Conservation (phyloP, 2,113 vertebrate genomes). For the Actenoides hombroni region DNA sequence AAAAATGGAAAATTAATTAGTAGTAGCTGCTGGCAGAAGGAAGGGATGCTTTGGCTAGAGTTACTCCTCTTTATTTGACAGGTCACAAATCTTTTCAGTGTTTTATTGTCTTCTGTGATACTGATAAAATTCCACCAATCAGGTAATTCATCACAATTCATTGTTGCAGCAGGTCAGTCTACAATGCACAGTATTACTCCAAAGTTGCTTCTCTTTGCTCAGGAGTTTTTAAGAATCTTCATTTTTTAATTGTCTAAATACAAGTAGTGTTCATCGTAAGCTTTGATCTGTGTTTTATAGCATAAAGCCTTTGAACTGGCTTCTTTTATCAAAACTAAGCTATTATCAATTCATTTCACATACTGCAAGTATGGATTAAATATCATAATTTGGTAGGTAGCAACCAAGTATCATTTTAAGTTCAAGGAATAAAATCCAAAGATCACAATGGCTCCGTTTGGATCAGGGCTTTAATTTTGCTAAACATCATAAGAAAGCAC, state of each 20-base stretch:
- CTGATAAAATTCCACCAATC: not conserved
- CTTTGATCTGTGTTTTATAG: not conserved
- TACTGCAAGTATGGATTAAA: not conserved
- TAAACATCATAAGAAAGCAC: not conserved
- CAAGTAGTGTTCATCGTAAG: not conserved
- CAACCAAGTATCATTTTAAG: not conserved
- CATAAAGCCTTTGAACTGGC: not conserved
- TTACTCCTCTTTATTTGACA: not conserved
- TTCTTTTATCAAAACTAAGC: not conserved
- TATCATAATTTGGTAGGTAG: not conserved
- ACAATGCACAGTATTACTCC: not conserved
- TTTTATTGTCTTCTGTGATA: not conserved
- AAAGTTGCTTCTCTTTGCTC: not conserved
- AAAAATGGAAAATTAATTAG: conserved; percentile 51
- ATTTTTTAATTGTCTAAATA: not conserved
- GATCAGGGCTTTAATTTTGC: not conserved
- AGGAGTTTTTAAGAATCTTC: not conserved
- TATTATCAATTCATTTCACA: not conserved
- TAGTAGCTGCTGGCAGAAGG: conserved; percentile 7
- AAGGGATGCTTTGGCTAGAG: conserved; percentile 4
- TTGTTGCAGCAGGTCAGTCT: not conserved
- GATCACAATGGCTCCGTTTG: not conserved
- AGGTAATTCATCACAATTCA: not conserved
- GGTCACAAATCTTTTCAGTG: not conserved
- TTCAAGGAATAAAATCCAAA: not conserved